These are phyloP conservation scores for Hypotaenidia philippensis DNA, from an alignment of 2,797 vertebrate species.

Conservation along the genomic window DNA sequence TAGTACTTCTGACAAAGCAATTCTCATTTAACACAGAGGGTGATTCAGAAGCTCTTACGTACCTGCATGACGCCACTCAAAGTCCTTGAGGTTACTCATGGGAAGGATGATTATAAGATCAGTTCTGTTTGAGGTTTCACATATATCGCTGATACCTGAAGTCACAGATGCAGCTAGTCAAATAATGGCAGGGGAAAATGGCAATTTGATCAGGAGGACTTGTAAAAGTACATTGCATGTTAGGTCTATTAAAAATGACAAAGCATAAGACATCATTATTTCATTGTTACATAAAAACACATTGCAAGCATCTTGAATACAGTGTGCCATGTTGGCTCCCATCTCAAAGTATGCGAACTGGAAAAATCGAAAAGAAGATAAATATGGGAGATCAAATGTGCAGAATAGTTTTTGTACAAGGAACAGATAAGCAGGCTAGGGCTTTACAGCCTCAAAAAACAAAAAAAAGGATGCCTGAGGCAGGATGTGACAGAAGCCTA, in stretches of 20 bases:
- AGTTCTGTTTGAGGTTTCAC: background rate
- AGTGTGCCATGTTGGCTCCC: background rate
- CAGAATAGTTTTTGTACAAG: background rate
- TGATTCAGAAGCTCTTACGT: background rate
- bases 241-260: background rate
- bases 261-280: background rate
- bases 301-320: background rate
- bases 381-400: background rate
- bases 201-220: background rate
- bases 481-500: background rate
- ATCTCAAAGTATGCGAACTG: background rate
- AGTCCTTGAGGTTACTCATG: background rate
- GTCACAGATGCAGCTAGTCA: background rate
- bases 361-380: background rate
- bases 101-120: background rate
- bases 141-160: background rate
- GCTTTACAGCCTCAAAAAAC: background rate
- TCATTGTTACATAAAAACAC: background rate
- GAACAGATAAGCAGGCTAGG: background rate
- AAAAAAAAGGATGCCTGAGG: background rate
- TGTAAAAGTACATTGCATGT: background rate
- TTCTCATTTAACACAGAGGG: background rate
- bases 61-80: background rate
- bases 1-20: background rate
- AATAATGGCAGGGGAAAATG: background rate